Percentiles rank a stretch among this genome's conserved stretches.
phyloP scores from a whole-genome alignment of 2,888 invertebrate species.

The Coenonympha glycerion region DNA sequence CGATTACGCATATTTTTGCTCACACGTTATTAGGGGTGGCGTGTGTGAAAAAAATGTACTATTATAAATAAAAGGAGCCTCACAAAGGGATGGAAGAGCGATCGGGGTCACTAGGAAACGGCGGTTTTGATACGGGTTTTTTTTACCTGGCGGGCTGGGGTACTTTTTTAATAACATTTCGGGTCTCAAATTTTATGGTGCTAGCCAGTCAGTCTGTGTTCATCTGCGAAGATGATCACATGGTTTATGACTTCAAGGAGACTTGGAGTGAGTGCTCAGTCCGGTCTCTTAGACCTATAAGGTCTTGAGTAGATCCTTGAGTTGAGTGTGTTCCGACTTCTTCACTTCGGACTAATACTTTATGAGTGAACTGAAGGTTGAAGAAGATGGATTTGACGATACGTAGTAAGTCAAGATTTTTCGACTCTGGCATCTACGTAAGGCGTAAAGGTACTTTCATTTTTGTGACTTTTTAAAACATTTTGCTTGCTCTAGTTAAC shows the following conservation, averaged over 20 bases:
- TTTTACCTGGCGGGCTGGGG: constrained; percentile 69
- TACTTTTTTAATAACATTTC: constrained; percentile 61
- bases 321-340: constrained; percentile 24
- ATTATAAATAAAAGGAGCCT: constrained; percentile 72
- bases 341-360: constrained; percentile 24
- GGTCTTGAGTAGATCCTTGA: constrained; percentile 16
- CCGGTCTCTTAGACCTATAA: constrained; percentile 37
- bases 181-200: constrained; percentile 57
- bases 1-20: constrained; percentile 74
- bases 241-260: constrained; percentile 55
- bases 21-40: constrained; percentile 71
- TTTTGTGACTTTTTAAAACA: constrained; percentile 5
- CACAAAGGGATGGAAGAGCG: constrained; percentile 74
- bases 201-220: constrained; percentile 74
- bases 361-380: constrained; percentile 32
- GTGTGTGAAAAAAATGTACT: constrained; percentile 74
- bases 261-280: constrained; percentile 52
- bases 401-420: constrained; percentile 76
- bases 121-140: constrained; percentile 74
- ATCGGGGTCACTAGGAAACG: constrained; percentile 77
- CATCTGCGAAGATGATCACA: constrained; percentile 75
- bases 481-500: not conserved
- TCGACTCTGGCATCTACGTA: constrained; percentile 73
- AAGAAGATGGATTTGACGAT: constrained; percentile 65
- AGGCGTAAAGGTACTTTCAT: constrained; percentile 67